Conservation (phyloP, 1,140 invertebrate species). For the Conus betulinus region DNA sequence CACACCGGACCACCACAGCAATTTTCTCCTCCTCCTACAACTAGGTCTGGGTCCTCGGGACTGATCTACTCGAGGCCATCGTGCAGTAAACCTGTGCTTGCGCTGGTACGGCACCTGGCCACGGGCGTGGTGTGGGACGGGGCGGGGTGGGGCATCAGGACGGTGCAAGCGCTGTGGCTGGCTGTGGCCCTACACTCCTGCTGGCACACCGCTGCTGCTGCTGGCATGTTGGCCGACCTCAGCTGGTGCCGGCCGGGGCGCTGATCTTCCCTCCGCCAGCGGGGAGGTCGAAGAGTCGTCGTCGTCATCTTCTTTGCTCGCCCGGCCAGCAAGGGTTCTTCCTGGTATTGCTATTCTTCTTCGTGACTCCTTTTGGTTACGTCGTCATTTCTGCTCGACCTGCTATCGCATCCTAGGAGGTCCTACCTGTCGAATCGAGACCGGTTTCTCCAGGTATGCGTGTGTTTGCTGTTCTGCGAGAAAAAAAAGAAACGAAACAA, state of each 20-base stretch:
- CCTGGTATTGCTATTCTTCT: no score
- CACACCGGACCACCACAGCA: neutral
- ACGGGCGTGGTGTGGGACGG: conserved; percentile 9
- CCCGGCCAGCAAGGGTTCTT: no score
- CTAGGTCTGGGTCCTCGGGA: conserved; percentile 26
- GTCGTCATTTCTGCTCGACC: no score
- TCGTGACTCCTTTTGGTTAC: no score
- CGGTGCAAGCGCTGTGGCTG: conserved; percentile 6
- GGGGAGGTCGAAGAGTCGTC: no score
- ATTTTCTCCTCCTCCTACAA: neutral
- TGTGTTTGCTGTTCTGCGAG: no score
- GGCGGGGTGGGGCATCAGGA: conserved; percentile 16
- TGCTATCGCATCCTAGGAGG: no score
- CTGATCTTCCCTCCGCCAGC: conserved; percentile 8
- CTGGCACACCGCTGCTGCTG: conserved; percentile 14
- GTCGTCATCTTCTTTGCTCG: no score
- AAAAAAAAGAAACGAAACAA: no score
- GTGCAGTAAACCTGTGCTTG: conserved; percentile 26
- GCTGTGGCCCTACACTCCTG: conserved; percentile 25
- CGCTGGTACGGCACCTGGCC: conserved; percentile 1
- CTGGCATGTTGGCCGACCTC: conserved; percentile 16
- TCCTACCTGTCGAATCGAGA: no score
- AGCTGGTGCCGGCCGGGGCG: conserved; percentile 19
- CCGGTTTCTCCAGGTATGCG: no score
- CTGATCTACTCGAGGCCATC: conserved; percentile 33